Conservation (phyloP, 2,888 invertebrate species). For the Dugesia japonica region DNA sequence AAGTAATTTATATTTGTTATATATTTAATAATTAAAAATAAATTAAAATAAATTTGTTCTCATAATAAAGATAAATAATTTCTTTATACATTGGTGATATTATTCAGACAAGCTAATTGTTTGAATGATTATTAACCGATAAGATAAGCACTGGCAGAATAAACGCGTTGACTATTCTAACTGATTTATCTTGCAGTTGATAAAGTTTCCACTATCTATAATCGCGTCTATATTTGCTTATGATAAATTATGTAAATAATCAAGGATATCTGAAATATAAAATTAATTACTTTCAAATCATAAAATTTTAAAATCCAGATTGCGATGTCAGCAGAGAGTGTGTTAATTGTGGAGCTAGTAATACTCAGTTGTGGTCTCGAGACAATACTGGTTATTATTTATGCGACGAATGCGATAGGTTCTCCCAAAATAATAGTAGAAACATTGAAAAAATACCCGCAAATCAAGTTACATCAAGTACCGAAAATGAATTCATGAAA, state of each 20-base stretch:
- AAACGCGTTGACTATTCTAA: conserved; percentile 7
- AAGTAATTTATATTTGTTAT: background rate
- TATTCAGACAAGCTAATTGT: conserved; percentile 20
- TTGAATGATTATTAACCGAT: conserved; percentile 15
- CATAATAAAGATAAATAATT: conserved; percentile 8
- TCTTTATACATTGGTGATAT: conserved; percentile 13
- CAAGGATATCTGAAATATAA: conserved; percentile 20
- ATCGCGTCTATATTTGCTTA: conserved; percentile 11
- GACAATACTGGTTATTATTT: conserved; percentile 20
- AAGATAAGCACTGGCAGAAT: conserved; percentile 9
- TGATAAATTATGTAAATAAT: conserved; percentile 20
- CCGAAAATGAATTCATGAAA: conserved; percentile 15
- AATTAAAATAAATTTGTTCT: background rate
- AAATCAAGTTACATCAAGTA: conserved; percentile 13
- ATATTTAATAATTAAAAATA: background rate
- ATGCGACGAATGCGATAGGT: conserved; percentile 8
- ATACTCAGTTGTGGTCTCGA: conserved; percentile 15
- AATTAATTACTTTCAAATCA: conserved; percentile 20
- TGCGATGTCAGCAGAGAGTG: conserved; percentile 20
- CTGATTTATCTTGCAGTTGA: conserved; percentile 15
- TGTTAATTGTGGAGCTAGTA: conserved; percentile 12
- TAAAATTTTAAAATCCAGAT: conserved; percentile 20
- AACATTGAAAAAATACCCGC: background rate
- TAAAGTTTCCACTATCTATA: conserved; percentile 20
- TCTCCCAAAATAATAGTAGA: conserved; percentile 14